Evolutionary conservation across 2,888 invertebrate genomes (phyloP).

Genomic region (Ophion ellenae): DNA sequence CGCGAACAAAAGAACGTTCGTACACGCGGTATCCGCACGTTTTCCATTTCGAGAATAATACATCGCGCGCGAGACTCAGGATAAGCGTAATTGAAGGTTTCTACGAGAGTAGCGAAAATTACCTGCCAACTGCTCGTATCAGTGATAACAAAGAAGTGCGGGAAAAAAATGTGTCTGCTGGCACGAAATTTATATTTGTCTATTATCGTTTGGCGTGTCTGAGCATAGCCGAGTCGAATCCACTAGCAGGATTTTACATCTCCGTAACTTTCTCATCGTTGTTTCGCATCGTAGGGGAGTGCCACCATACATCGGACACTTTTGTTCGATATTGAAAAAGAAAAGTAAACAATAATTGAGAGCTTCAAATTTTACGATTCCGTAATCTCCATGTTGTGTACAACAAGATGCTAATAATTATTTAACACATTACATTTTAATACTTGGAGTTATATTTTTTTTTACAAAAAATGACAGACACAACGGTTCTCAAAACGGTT

Average conservation of each 20-base stretch:
- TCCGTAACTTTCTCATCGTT: too few species aligned
- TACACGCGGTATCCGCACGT: slow-evolving; percentile 8
- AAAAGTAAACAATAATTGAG: too few species aligned
- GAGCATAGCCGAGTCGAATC: neutral
- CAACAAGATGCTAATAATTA: too few species aligned
- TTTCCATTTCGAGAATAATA: slow-evolving; percentile 31
- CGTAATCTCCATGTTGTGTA: too few species aligned
- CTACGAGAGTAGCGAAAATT: neutral
- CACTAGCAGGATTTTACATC: neutral
- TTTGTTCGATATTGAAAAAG: too few species aligned
- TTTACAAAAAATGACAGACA: too few species aligned
- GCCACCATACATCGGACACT: too few species aligned
- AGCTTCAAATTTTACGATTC: too few species aligned
- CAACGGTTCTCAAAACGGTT: too few species aligned
- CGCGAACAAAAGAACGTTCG: slow-evolving; percentile 13
- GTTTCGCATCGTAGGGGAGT: too few species aligned
- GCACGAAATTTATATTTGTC: neutral
- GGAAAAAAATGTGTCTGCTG: neutral
- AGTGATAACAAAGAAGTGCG: neutral
- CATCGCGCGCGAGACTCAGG: neutral
- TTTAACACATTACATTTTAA: too few species aligned
- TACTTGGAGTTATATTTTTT: too few species aligned
- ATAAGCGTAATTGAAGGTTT: slow-evolving; percentile 4
- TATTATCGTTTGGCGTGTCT: neutral
- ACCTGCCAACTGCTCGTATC: neutral